A percentile compares a stretch with the other conserved stretches of the same genome.
These are phyloP conservation scores for Drosophila kepulauana DNA, from an alignment of 1,140 invertebrate species.

Conservation along the genomic window DNA sequence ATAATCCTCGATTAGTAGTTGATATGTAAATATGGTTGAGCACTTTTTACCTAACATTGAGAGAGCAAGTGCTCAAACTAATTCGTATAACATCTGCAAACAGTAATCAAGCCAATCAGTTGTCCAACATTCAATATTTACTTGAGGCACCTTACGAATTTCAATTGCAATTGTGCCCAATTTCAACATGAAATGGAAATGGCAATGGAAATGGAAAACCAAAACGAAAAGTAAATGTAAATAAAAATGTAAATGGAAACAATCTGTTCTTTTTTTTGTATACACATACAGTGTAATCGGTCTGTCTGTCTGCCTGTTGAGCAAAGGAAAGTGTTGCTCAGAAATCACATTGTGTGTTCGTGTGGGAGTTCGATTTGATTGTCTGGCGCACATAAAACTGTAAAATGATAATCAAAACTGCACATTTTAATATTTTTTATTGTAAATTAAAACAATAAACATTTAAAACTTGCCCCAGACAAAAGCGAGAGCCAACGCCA, in stretches of 20 bases:
- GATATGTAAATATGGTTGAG: not conserved
- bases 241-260: conserved; percentile 22
- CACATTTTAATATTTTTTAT: conserved; percentile 80
- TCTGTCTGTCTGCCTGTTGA: not conserved
- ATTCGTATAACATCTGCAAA: not conserved
- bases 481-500: conserved; percentile 1
- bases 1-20: not conserved
- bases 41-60: not conserved
- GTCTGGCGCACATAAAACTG: conserved; percentile 67
- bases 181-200: conserved; percentile 5
- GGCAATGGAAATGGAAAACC: conserved; percentile 6
- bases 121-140: conserved; percentile 4
- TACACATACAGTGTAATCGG: not conserved
- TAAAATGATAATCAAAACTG: conserved; percentile 80
- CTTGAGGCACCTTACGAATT: conserved; percentile 13
- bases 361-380: conserved; percentile 33
- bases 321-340: not conserved
- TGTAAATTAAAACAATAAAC: conserved; percentile 83
- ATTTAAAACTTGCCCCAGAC: conserved; percentile 58
- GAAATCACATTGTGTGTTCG: not conserved
- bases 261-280: not conserved
- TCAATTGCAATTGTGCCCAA: conserved; percentile 1
- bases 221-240: conserved; percentile 5
- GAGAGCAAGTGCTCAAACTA: not conserved
- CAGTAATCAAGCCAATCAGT: conserved; percentile 2